A percentile compares a stretch with the other conserved stretches of the same genome.
Conservation (phyloP, 2,113 vertebrate genomes). For the Ascaphus truei region DNA sequence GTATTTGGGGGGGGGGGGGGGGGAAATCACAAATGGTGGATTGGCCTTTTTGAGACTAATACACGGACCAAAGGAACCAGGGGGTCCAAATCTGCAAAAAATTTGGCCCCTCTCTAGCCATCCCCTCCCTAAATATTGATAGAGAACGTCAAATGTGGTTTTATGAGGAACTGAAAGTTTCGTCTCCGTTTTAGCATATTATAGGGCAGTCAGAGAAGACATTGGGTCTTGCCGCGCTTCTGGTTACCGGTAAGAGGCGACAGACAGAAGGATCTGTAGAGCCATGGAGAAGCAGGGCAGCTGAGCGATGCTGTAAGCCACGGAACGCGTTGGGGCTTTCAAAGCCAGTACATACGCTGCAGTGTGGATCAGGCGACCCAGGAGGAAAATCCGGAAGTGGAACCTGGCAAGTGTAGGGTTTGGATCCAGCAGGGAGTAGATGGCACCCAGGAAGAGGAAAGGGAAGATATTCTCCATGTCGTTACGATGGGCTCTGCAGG, state of each 20-base stretch:
- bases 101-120: no score
- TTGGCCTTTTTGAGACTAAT: no score
- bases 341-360: slow-evolving; percentile 76
- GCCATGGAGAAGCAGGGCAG: slow-evolving; percentile 89
- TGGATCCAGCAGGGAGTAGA: slow-evolving; percentile 83
- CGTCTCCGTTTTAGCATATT: no score
- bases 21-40: no score
- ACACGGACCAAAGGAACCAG: no score
- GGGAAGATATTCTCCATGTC: slow-evolving; percentile 94
- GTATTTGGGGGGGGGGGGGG: no score
- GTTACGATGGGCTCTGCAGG: slow-evolving; percentile 80
- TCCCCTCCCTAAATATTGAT: no score
- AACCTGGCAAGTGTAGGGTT: slow-evolving; percentile 63
- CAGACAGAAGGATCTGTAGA: slow-evolving; percentile 74
- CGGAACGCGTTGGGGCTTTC: slow-evolving; percentile 74
- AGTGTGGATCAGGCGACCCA: slow-evolving; percentile 73
- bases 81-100: no score
- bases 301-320: slow-evolving; percentile 80
- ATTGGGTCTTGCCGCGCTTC: not conserved
- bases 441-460: slow-evolving; percentile 87
- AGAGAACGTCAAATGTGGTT: no score
- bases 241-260: slow-evolving; percentile 57
- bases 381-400: slow-evolving; percentile 83
- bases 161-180: no score
- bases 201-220: no score